Base-by-base conservation (phyloP, 2,888 invertebrate genomes). In the Xanthostigma xanthostigma region DNA sequence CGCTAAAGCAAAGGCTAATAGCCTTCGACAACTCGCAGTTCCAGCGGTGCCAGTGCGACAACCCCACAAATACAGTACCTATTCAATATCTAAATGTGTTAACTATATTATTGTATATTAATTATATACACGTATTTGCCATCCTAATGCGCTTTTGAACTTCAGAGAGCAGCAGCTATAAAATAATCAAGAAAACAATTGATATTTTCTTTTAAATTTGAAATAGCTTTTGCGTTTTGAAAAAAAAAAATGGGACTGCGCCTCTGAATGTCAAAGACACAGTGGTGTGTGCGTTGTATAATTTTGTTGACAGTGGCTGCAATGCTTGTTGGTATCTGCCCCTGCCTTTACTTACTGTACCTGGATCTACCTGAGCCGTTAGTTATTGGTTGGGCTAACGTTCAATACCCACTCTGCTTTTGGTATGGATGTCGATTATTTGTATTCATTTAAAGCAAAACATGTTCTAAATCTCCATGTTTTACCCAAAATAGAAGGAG, bases 11-110 rank as follows among this genome's bases (percentile, higher is more conserved):
- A 38, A 43, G 43, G 48, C 40, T 12, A 43, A 9, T 38, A 38
- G 37, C 45, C 38, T 27, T 37, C 45, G 36, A 48, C 13, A n/a
- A 14, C 37, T 27, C 12, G 27, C 27, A 27, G 48, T 66, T 65
- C 59, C 65, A 66, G 66, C 62, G 56, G 59, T 63, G 60, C 62
- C 60, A 61, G 58, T 61, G 60, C 59, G 59, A 57, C 58, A 60
- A 59, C 53, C 58, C 64, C 57, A 60, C 58, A 60, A 61, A 66
- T 66, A 67, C 67, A 68, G 68, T 68, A 68, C 67, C 62, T 67
- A 68, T 68, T 66, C 65, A 58, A 48, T 53, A 64, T 67, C 67
- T 67, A 67, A 67, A 67, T 67, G 67, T 67, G 67, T 67, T 68
- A 59, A 58, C 45, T 52, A 49, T 47, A 47, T 48, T 48, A 48